phyloP scores from a whole-genome alignment of 2,113 vertebrate genomes.

The Pomatorhinus ruficollis region DNA sequence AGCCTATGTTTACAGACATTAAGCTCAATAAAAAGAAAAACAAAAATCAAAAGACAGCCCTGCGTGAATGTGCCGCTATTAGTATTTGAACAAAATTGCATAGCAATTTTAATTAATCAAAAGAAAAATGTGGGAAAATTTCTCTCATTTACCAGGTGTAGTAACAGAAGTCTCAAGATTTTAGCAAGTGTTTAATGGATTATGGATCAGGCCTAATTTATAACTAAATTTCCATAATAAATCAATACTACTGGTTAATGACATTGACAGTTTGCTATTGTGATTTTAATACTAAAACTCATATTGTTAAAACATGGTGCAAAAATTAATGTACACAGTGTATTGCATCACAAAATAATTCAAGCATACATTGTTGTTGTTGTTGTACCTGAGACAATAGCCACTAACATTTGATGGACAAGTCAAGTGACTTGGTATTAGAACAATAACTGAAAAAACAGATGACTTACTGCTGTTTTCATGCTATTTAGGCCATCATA shows the following conservation, averaged over 20 bases:
- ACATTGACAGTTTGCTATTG: conserved; percentile 40
- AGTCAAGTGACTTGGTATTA: conserved; percentile 17
- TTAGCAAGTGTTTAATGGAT: neutral
- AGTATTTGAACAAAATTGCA: neutral
- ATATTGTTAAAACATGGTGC: conserved; percentile 47
- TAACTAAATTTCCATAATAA: conserved; percentile 1
- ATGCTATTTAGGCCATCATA: conserved; percentile 58
- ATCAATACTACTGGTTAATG: conserved; percentile 45
- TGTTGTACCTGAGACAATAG: conserved; percentile 60
- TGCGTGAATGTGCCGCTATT: neutral
- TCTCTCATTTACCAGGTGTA: neutral
- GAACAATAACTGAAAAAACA: neutral
- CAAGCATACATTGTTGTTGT: conserved; percentile 35
- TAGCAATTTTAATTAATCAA: neutral
- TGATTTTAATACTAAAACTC: conserved; percentile 60
- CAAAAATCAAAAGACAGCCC: neutral
- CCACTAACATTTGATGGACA: conserved; percentile 66
- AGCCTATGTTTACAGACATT: neutral
- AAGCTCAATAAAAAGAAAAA: neutral
- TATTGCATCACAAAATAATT: conserved; percentile 61
- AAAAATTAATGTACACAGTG: conserved; percentile 42
- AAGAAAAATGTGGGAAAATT: conserved; percentile 1
- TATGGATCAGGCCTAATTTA: neutral
- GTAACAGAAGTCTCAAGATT: neutral
- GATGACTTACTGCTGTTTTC: conserved; percentile 52